Conservation (phyloP, 2,113 vertebrate genomes). For the Dicerorhinus sumatrensis region DNA sequence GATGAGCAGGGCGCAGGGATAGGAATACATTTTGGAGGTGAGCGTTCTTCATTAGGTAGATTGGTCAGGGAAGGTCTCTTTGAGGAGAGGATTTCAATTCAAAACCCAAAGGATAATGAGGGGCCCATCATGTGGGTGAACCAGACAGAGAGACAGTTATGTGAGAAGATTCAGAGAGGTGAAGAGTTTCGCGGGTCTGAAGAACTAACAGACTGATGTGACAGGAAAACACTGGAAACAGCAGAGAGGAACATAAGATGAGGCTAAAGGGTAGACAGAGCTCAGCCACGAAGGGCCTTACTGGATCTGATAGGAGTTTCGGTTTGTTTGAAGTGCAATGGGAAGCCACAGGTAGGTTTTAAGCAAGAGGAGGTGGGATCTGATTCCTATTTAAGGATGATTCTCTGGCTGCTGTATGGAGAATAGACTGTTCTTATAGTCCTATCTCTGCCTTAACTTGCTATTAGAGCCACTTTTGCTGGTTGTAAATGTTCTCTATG, state of each 20-base stretch:
- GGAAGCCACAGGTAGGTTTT: not conserved
- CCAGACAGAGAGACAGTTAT: not conserved
- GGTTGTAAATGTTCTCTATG: not conserved
- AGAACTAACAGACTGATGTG: not conserved
- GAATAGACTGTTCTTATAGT: not conserved
- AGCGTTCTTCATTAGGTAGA: not conserved
- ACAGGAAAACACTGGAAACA: not conserved
- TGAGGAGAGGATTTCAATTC: not conserved
- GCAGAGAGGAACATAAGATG: not conserved
- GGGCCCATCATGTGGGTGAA: not conserved
- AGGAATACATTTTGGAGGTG: not conserved
- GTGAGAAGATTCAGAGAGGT: not conserved
- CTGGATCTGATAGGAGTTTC: not conserved
- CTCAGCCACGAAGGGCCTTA: not conserved
- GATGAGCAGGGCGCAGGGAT: not conserved
- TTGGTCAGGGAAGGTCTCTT: not conserved
- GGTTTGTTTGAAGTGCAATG: not conserved
- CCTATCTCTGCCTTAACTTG: not conserved
- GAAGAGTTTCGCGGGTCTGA: not conserved
- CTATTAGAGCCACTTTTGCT: not conserved
- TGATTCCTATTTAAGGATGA: not conserved
- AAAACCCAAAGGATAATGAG: not conserved
- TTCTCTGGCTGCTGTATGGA: not conserved
- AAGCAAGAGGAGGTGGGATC: not conserved
- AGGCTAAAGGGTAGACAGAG: not conserved